Evolutionary conservation across 2,797 vertebrate species (phyloP).

Genomic region (Paedocypris micromegethes): DNA sequence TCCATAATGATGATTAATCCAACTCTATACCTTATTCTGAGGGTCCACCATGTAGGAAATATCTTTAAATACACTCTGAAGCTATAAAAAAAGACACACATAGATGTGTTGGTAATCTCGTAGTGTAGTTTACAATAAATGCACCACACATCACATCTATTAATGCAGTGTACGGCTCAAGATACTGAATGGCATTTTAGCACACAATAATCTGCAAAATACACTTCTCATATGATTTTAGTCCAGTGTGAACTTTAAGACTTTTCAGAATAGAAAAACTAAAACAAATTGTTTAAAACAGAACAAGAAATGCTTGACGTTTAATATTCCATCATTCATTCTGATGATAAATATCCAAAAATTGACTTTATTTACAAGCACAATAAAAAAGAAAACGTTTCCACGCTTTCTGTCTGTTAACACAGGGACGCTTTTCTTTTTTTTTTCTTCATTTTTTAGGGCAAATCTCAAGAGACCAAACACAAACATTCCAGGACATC

Average conservation of each 20-base stretch:
- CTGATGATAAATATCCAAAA: not conserved
- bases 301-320: too few species aligned
- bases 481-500: conserved; percentile 17
- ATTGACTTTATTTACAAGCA: conserved; percentile 7
- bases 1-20: conserved; percentile 12
- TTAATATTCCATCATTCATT: too few species aligned
- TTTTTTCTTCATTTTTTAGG: too few species aligned
- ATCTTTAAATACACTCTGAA: conserved; percentile 78
- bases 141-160: too few species aligned
- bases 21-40: conserved; percentile 70
- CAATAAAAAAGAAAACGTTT: conserved; percentile 13
- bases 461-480: conserved; percentile 12
- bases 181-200: too few species aligned
- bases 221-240: too few species aligned
- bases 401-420: not conserved
- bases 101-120: not conserved
- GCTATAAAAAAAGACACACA: conserved; percentile 53
- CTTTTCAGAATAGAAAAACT: too few species aligned
- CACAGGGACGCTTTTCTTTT: not conserved
- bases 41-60: conserved; percentile 76
- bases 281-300: too few species aligned
- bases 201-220: too few species aligned
- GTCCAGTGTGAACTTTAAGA: too few species aligned
- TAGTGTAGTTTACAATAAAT: too few species aligned
- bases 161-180: too few species aligned